Percentiles rank a stretch among this genome's conserved stretches.
phyloP scores from a whole-genome alignment of 2,797 vertebrate species.

The Gobio occitaniae region DNA sequence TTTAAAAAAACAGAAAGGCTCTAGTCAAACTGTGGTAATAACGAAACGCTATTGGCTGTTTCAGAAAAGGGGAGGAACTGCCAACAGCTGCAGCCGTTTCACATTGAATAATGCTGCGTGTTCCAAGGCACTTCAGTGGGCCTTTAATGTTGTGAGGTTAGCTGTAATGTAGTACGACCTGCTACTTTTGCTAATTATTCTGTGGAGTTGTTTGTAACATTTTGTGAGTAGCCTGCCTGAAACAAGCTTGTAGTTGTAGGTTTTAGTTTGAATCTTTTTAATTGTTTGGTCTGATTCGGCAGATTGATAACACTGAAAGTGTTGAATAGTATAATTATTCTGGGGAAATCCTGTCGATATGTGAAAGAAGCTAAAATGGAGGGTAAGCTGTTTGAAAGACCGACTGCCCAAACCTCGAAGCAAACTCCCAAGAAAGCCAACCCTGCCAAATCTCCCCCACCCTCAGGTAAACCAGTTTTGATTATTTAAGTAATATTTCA shows the following conservation, averaged over 20 bases:
- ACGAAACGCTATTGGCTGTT: too few relatives aligned
- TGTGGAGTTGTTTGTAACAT: not conserved
- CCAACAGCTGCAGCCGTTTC: too few relatives aligned
- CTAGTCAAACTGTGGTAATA: too few relatives aligned
- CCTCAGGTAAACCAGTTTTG: conserved; percentile 72
- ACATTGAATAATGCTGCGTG: too few relatives aligned
- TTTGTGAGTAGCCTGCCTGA: not conserved
- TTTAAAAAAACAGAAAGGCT: too few relatives aligned
- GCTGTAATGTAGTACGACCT: too few relatives aligned
- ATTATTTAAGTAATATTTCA: not conserved
- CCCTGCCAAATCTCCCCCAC: conserved; percentile 73
- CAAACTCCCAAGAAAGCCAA: conserved; percentile 76
- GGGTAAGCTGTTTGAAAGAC: conserved; percentile 86
- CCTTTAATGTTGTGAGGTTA: too few relatives aligned
- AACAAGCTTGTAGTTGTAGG: not conserved
- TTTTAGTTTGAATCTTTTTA: not conserved
- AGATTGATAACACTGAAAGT: conserved; percentile 94
- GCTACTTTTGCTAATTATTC: not conserved
- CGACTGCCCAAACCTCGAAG: conserved; percentile 69
- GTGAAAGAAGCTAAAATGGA: conserved; percentile 98
- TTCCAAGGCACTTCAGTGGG: too few relatives aligned
- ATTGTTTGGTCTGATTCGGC: conserved; percentile 24
- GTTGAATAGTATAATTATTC: conserved; percentile 93
- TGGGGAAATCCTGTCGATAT: conserved; percentile 95
- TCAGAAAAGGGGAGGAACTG: too few relatives aligned